Conservation (phyloP, 2,888 invertebrate genomes). For the Luperina testacea region DNA sequence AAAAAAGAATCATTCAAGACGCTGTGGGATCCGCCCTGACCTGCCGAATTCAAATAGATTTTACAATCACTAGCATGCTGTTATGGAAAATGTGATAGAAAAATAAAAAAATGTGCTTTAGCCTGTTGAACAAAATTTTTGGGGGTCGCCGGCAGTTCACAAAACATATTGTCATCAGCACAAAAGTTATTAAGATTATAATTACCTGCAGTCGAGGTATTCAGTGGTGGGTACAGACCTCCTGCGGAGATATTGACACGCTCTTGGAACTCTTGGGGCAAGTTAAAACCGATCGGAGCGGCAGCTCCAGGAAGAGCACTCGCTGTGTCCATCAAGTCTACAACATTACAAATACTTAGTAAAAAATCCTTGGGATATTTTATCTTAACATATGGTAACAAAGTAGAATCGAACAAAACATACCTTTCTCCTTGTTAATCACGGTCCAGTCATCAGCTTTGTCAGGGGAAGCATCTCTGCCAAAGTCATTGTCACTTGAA, state of each 20-base stretch:
- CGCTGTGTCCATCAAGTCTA: conserved; percentile 78
- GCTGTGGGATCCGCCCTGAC: no score
- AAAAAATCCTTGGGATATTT: neutral
- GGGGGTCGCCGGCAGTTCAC: neutral
- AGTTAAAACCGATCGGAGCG: conserved; percentile 77
- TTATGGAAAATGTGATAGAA: no score
- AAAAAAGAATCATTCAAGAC: no score
- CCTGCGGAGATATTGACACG: conserved; percentile 74
- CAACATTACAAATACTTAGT: conserved; percentile 24
- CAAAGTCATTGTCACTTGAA: conserved; percentile 51
- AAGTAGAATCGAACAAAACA: conserved; percentile 16
- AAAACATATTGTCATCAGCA: conserved; percentile 22
- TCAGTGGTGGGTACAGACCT: conserved; percentile 81
- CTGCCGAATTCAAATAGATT: no score
- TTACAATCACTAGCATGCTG: no score
- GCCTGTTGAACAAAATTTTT: no score
- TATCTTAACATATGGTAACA: neutral
- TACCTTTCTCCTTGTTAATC: conserved; percentile 85
- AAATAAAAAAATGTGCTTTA: no score
- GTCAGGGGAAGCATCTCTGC: conserved; percentile 76
- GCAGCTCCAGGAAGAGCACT: conserved; percentile 57
- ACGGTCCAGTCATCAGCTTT: conserved; percentile 83
- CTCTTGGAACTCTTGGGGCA: conserved; percentile 80
- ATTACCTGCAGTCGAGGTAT: conserved; percentile 82
- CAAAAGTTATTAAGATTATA: conserved; percentile 8